Evolutionary conservation across 2,113 vertebrate genomes (phyloP), one percentile per base, ranked within the genome.

Genomic region (Ophthalmolycus amberensis): DNA sequence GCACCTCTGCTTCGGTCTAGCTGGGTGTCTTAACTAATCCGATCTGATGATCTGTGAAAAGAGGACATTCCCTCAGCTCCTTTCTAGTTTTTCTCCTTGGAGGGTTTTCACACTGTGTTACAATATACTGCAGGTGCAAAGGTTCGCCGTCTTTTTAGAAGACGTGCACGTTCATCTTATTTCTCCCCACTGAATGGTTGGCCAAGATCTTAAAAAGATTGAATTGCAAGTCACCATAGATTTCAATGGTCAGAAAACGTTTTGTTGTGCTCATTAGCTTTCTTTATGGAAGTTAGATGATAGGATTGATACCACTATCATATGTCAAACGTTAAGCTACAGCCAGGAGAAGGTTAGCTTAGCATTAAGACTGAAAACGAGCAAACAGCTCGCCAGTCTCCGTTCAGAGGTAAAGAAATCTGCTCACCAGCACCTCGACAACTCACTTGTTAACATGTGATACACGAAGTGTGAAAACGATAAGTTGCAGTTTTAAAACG

Each of bases 11-110:
- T 65, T 59, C 77, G 59, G 20, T 64, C 10, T 65, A 58, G 73
- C 38, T 48, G 37, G 18, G 66, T 56, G 38, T 68, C 50, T 66
- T 76, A 64, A 62, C 22, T 67, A 76, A 79, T 72, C 46, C 68
- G 44, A 34, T 71, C 44, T 48, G 67, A 69, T 52, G 12, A 75
- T 58, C 6, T 73, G n/a, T 70, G 54, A 37, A 64, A 74, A 79
- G 60, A 32, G 56, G 56, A 76, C 59, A 74, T 65, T 48, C 52
- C 34, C 63, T 15, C 52, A 56, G 44, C 38, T 65, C 56, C 22
- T 12, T 75, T 50, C 5, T 48, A 18, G 46, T 48, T 46, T 16
- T 48, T 48, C 6, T 48, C 44, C 15, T 38, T 9, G 38, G 9
- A 38, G 38, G 38, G 15, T 27, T 59, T 29, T 7, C 58, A 37